Percentiles rank a stretch among this genome's conserved stretches.
Conservation (phyloP, 2,113 vertebrate species). For the Spheniscus mendiculus region DNA sequence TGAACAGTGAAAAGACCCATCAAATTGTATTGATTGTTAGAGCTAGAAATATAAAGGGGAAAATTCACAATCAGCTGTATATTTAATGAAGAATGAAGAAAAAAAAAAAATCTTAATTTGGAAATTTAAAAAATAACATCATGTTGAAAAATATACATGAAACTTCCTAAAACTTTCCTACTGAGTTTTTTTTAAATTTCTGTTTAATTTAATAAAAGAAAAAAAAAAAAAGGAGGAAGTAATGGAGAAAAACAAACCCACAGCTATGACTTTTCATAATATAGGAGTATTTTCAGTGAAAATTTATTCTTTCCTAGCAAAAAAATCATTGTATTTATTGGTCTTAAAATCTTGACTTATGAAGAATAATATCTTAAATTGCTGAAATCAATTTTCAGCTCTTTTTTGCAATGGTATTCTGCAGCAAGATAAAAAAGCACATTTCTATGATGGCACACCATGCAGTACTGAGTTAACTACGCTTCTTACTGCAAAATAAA, state of each 20-base stretch:
- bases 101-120: background rate
- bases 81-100: background rate
- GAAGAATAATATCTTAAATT: background rate
- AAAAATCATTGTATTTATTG: background rate
- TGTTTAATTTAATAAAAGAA: background rate
- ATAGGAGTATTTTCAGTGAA: background rate
- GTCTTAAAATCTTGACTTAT: background rate
- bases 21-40: background rate
- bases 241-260: background rate
- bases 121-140: background rate
- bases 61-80: background rate
- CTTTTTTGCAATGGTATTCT: background rate
- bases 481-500: background rate
- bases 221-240: background rate
- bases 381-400: background rate
- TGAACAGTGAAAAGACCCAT: background rate
- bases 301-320: background rate
- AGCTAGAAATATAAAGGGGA: background rate
- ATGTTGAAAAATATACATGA: background rate
- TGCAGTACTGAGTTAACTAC: background rate
- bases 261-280: background rate
- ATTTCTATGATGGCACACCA: background rate
- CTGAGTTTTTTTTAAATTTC: background rate
- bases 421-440: background rate
- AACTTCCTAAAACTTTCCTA: background rate